Percentiles rank a stretch among this genome's conserved stretches.
Conservation (phyloP, 2,888 invertebrate genomes). For the Neoascia interrupta region DNA sequence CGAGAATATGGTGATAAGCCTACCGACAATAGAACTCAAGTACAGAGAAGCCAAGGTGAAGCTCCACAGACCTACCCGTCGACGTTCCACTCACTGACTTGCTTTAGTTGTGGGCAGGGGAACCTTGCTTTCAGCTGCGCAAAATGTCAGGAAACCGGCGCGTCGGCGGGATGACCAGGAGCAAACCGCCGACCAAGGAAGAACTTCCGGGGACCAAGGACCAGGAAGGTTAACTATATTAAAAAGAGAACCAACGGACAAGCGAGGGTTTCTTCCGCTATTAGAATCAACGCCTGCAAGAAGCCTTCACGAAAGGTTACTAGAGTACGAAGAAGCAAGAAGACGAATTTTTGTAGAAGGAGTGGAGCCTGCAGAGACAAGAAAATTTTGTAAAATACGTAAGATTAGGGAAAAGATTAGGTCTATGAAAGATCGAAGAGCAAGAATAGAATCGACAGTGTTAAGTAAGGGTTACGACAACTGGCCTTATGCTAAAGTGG, state of each 20-base stretch:
- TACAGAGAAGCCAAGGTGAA: too few relatives aligned
- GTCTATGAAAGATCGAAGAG: too few relatives aligned
- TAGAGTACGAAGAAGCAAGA: neutral
- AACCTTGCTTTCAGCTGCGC: too few relatives aligned
- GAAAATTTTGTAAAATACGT: too few relatives aligned
- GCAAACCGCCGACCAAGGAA: neutral
- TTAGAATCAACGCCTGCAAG: neutral
- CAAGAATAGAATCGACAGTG: neutral
- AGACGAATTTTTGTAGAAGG: slow-evolving; percentile 1
- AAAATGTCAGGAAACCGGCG: too few relatives aligned
- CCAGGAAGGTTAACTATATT: too few relatives aligned
- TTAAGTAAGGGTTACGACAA: neutral
- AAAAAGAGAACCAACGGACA: neutral
- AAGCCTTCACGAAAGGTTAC: slow-evolving; percentile 1
- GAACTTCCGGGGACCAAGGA: too few relatives aligned
- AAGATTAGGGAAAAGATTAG: too few relatives aligned
- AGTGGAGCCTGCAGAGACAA: too few relatives aligned
- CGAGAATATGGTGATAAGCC: too few relatives aligned
- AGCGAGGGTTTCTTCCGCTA: neutral
- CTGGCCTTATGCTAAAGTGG: slow-evolving; percentile 9
- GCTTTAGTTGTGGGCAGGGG: neutral
- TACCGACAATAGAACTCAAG: too few relatives aligned
- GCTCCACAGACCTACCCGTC: neutral
- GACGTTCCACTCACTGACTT: neutral
- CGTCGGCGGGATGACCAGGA: too few relatives aligned